Evolutionary conservation across 2,888 invertebrate genomes (phyloP), one percentile per base, ranked within the genome.

Genomic region (Micropterix aruncella): DNA sequence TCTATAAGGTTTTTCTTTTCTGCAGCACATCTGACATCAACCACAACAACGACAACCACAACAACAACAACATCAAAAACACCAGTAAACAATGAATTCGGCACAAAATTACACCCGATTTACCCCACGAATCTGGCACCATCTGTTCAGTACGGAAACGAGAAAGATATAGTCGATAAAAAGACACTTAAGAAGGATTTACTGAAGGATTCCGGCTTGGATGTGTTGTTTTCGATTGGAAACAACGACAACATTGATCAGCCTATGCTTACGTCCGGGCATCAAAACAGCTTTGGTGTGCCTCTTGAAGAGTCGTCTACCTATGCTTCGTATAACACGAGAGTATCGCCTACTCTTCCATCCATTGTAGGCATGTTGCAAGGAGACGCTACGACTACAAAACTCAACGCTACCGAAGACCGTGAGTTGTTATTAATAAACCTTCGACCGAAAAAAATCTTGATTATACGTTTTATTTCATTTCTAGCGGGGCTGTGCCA

Each of bases 271-370:
- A 76, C 77, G 3, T 77, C 77, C 38, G 77, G 77, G 37, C 77
- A 77, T 58, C 77, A 77, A 46, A 77, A 77, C 48, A 64, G 74
- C 47, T 77, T 78, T 51, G 77, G 77, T 44, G 66, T 77, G 47
- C 74, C 76, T 43, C 72, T 77, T 40, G 77, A 77, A 54, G 76
- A 77, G 47, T 75, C 76, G 45, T 73, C 73, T 1, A 73, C 73
- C 5, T 72, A 67, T 53, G 67, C 65, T 46, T 66, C 70, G 15
- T 70, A 71, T 51, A 66, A 68, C 48, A 71, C 74, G 1, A 63
- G 71, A 52, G 79, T 79, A 1, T 79, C 78, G 7, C 79, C 79
- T n/a, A 79, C 79, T 2, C 61, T 79, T 15, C 79, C 79, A 0
- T 63, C 68, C 1, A 72, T 74, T 55, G 47, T 55, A 48, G 40